phyloP scores from a whole-genome alignment of 2,797 vertebrate genomes.

The Hydrophis major region DNA sequence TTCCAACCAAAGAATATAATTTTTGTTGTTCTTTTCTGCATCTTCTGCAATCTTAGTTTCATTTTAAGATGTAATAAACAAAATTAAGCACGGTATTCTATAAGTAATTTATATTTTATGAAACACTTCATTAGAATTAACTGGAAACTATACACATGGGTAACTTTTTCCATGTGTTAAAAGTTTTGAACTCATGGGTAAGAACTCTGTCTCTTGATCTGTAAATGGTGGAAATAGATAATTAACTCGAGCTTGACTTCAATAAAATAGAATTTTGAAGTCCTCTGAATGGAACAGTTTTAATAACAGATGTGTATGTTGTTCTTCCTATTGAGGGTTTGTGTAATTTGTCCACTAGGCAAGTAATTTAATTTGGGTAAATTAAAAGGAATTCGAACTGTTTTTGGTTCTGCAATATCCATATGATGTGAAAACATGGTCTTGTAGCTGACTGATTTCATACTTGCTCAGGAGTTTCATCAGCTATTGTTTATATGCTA shows the following conservation, averaged over 20 bases:
- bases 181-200: not conserved
- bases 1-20: not conserved
- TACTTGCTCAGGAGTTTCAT: conserved; percentile 9
- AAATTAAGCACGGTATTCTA: not conserved
- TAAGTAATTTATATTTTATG: not conserved
- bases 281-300: not conserved
- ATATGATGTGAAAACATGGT: not conserved
- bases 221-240: not conserved
- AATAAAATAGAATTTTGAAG: not conserved
- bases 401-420: not conserved
- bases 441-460: conserved; percentile 1
- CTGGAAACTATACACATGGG: not conserved
- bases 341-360: not conserved
- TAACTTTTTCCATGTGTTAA: not conserved
- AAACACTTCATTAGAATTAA: not conserved
- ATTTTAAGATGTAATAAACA: not conserved
- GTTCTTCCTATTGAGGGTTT: not conserved
- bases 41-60: not conserved
- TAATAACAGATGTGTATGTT: not conserved
- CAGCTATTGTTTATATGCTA: not conserved
- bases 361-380: not conserved
- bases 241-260: not conserved
- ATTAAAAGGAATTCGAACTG: not conserved
- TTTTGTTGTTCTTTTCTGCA: not conserved
- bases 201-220: not conserved